Conservation (phyloP, 2,888 invertebrate species). For the Priocnemis perturbator region DNA sequence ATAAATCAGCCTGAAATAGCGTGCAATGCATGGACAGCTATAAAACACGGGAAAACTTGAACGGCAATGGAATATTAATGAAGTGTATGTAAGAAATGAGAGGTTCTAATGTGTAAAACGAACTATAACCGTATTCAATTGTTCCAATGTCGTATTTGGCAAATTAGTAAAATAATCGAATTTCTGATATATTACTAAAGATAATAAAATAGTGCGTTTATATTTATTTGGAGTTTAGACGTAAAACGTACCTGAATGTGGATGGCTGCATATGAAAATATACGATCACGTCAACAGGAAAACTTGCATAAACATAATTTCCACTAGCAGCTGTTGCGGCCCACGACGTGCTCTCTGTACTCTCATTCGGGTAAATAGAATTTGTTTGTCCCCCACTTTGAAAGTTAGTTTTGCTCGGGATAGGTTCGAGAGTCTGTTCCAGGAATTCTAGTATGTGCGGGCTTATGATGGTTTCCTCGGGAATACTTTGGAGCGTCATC, state of each 20-base stretch:
- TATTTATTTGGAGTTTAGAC: too few species aligned
- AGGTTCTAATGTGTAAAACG: too few species aligned
- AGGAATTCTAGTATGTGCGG: conserved; percentile 98
- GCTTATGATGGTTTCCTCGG: conserved; percentile 97
- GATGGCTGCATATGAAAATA: conserved; percentile 99
- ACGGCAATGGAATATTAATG: too few species aligned
- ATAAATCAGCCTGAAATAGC: too few species aligned
- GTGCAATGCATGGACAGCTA: too few species aligned
- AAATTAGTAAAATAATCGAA: not conserved
- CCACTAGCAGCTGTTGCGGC: conserved; percentile 70
- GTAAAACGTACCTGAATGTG: conserved; percentile 80
- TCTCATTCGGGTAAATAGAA: conserved; percentile 65
- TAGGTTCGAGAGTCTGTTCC: conserved; percentile 97
- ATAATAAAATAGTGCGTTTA: not conserved
- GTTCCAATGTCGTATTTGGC: too few species aligned
- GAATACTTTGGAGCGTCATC: conserved; percentile 97
- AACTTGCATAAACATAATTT: conserved; percentile 90
- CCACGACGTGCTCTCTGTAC: conserved; percentile 71
- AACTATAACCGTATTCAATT: too few species aligned
- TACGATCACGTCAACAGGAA: conserved; percentile 98
- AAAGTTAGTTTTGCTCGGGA: conserved; percentile 82
- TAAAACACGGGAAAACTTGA: too few species aligned
- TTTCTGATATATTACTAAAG: not conserved
- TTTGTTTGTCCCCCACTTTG: conserved; percentile 64
- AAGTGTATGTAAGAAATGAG: too few species aligned